Base-by-base conservation (phyloP, 2,888 invertebrate species). In the Cylloceria caligata region DNA sequence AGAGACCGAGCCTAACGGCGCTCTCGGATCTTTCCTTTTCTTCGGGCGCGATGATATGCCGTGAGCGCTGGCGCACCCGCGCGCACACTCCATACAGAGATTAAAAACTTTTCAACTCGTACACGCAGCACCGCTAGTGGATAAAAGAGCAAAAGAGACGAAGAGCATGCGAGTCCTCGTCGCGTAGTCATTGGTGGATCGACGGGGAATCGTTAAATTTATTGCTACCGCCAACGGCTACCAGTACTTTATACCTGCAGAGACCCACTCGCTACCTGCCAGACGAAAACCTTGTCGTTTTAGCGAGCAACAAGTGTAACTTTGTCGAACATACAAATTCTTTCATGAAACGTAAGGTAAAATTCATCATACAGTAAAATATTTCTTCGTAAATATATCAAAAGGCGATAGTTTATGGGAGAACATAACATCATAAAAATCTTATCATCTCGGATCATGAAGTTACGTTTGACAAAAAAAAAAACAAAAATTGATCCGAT, bases 131-230 rank as follows among this genome's bases (percentile, higher is more conserved):
- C 60, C 24, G 27, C 52, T 13, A 24, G 7, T 62, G 21, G 36
- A 24, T 6, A 52, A 21, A 21, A 5, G 36, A 21, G 52, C 49
- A 39, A 39, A 21, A 4, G 16, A 65, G 49, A 11, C 34, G 21
- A 9, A 52, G 13, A 21, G 27, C 6, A 2, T 3, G 52, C 42
- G 52, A 39, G 39, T 39, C 36, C 34, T 74, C 45, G 19, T 52
- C 36, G 27, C 62, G 30, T 60, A 49, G 24, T 60, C 45, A 16
- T 3, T 39, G 52, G 39, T 45, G 42, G 55, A 72, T 65, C 55
- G 71, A 42, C 71, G 71, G 60, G 49, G 69, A 60, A 80, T 80
- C 73, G 83, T 77, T 76, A 80, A 83, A 80, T 83, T 83, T 83
- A 80, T 83, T 76, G 75, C 76, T 24, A 57, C 71, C 49, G 68